Percentiles rank a stretch among this genome's conserved stretches.
phyloP scores from a whole-genome alignment of 2,113 vertebrate genomes.

The Psilopsiagon aurifrons region DNA sequence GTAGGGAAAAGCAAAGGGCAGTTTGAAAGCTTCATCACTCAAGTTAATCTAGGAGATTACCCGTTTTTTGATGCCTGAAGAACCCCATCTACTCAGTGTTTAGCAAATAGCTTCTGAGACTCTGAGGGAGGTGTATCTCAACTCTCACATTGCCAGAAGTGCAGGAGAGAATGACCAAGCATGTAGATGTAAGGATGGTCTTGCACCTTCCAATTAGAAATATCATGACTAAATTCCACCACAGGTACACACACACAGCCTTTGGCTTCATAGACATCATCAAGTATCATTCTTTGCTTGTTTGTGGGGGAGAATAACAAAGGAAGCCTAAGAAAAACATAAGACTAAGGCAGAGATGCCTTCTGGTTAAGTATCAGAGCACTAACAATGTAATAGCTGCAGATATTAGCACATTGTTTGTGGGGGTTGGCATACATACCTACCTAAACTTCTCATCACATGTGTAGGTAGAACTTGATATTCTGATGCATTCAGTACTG shows the following conservation, averaged over 20 bases:
- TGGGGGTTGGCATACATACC: not conserved
- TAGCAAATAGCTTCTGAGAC: not conserved
- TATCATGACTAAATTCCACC: not conserved
- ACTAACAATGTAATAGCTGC: not conserved
- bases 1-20: not conserved
- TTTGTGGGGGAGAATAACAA: not conserved
- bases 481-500: not conserved
- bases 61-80: not conserved
- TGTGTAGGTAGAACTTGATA: not conserved
- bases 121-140: not conserved
- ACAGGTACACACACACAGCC: accelerated
- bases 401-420: not conserved
- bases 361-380: not conserved
- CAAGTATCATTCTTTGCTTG: not conserved
- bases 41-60: not conserved
- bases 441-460: not conserved
- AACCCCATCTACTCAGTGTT: not conserved
- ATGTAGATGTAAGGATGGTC: not conserved
- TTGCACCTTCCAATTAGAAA: not conserved
- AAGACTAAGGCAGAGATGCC: not conserved
- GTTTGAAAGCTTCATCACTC: not conserved
- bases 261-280: not conserved
- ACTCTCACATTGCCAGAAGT: not conserved
- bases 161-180: not conserved
- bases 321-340: not conserved